A percentile compares a stretch with the other conserved stretches of the same genome.
Evolutionary conservation across 2,888 invertebrate genomes (phyloP).

Genomic region (Cistogaster globosa): DNA sequence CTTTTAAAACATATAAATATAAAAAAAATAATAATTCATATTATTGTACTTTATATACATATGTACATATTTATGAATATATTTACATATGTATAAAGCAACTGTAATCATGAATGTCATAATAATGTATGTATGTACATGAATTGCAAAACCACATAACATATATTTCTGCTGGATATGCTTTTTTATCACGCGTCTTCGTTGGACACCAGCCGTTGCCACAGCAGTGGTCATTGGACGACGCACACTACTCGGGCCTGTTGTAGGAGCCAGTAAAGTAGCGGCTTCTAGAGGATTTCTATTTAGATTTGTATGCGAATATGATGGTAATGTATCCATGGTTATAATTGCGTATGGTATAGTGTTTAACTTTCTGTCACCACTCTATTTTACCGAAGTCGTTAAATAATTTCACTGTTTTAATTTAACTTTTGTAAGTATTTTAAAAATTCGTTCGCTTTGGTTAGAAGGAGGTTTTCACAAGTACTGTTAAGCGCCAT

Average conservation of each 20-base stretch:
- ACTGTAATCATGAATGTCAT: slow-evolving; percentile 18
- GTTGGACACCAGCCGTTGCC: slow-evolving; percentile 80
- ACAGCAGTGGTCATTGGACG: slow-evolving; percentile 76
- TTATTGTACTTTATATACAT: too few relatives aligned
- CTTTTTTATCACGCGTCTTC: slow-evolving; percentile 82
- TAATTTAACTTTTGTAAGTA: neutral
- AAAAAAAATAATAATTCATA: neutral
- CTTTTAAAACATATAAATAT: slow-evolving; percentile 1
- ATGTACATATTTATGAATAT: too few relatives aligned
- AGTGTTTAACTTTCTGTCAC: neutral
- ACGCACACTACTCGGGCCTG: slow-evolving; percentile 17
- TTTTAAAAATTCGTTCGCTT: slow-evolving; percentile 39
- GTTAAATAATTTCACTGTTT: slow-evolving; percentile 49
- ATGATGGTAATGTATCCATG: slow-evolving; percentile 66
- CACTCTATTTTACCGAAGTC: neutral
- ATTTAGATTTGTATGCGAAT: slow-evolving; percentile 43
- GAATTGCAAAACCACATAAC: slow-evolving; percentile 83
- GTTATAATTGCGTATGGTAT: slow-evolving; percentile 44
- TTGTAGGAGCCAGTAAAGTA: slow-evolving; percentile 38
- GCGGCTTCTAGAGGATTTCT: slow-evolving; percentile 64
- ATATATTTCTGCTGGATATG: slow-evolving; percentile 83
- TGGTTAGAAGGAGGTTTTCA: slow-evolving; percentile 56
- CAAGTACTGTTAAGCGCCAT: slow-evolving; percentile 57
- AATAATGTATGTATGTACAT: slow-evolving; percentile 77
- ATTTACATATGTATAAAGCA: neutral